These are phyloP conservation scores for Emydoidea blandingii DNA, from an alignment of 2,797 vertebrate genomes.

Conservation along the genomic window DNA sequence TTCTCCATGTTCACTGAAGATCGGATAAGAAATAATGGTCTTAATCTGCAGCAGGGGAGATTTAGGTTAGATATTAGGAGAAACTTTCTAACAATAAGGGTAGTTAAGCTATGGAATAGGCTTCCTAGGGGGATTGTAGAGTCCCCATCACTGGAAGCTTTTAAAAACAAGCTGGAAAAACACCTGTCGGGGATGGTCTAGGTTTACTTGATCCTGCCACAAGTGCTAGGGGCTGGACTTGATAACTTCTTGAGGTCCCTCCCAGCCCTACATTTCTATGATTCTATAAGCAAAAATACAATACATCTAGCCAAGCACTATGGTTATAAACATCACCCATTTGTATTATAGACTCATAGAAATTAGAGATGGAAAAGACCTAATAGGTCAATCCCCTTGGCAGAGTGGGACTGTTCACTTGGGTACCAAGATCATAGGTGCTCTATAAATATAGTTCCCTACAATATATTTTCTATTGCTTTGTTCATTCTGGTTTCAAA, in stretches of 20 bases:
- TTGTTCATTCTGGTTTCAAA: neutral
- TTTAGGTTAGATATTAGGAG: neutral
- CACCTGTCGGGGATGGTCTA: too few species aligned
- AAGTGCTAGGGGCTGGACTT: neutral
- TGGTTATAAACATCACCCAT: neutral
- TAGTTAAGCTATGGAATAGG: too few species aligned
- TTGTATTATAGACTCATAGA: neutral
- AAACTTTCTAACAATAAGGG: too few species aligned
- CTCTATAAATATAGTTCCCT: neutral
- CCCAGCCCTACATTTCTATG: neutral
- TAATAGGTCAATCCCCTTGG: neutral
- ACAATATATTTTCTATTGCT: neutral
- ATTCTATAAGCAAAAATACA: neutral
- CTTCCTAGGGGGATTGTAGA: too few species aligned
- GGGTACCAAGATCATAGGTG: neutral
- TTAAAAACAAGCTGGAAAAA: too few species aligned
- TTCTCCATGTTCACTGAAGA: neutral
- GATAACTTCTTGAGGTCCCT: neutral
- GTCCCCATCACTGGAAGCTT: too few species aligned
- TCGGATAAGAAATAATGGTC: neutral
- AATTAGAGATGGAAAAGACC: neutral
- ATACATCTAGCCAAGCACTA: neutral
- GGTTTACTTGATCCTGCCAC: too few species aligned
- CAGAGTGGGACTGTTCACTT: neutral
- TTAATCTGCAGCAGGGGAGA: neutral